These are phyloP conservation scores for Potamarius usumacintae DNA, from an alignment of 2,113 vertebrate species.

Conservation along the genomic window DNA sequence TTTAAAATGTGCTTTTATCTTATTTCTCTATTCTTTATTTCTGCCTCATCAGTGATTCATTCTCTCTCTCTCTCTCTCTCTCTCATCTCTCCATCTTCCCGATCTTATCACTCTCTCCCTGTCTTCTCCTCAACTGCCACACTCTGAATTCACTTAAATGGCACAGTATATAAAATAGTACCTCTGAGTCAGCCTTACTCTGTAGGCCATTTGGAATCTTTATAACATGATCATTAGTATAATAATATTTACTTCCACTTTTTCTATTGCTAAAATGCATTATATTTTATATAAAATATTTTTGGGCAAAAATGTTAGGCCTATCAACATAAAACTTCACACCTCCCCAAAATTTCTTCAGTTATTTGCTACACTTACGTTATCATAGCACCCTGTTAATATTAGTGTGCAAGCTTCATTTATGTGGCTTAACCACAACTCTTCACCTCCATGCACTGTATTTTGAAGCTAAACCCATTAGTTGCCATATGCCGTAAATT, in stretches of 20 bases:
- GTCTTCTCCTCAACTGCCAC: background rate
- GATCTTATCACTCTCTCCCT: background rate
- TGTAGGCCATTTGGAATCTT: background rate
- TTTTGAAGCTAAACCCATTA: background rate
- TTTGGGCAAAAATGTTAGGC: background rate
- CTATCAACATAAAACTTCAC: background rate
- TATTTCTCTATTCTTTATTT: background rate
- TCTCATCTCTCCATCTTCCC: background rate
- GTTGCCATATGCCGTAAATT: background rate
- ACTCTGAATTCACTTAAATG: background rate
- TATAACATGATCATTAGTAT: background rate
- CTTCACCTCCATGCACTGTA: background rate
- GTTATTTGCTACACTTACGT: background rate
- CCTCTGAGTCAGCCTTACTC: background rate
- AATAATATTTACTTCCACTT: background rate
- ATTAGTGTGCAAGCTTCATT: background rate
- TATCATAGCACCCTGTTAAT: background rate
- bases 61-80: background rate
- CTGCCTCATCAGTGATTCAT: background rate
- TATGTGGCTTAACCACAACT: background rate
- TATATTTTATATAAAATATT: no score
- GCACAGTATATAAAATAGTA: background rate
- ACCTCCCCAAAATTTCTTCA: background rate
- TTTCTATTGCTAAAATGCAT: no score
- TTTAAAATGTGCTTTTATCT: background rate